Evolutionary conservation across 2,113 vertebrate genomes (phyloP).

Genomic region (Pollimyrus isidori): DNA sequence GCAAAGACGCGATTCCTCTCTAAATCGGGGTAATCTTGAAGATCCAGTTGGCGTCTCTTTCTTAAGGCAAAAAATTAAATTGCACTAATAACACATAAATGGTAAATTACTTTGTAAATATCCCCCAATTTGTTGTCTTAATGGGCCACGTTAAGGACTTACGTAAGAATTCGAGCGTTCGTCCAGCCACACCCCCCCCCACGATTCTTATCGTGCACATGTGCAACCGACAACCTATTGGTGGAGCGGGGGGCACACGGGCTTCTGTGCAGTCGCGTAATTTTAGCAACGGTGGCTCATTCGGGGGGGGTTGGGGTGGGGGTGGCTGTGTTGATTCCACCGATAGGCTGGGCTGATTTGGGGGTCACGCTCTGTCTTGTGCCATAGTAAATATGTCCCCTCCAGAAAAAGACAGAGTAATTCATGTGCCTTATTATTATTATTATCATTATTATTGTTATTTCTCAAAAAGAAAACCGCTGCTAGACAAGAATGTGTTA

Average conservation of each 20-base stretch:
- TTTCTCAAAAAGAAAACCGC: background rate
- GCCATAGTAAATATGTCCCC: slow-evolving; percentile 13
- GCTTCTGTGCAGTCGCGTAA: background rate
- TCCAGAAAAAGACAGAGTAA: background rate
- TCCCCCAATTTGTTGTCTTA: slow-evolving; percentile 52
- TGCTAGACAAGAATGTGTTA: background rate
- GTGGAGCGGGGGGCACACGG: background rate
- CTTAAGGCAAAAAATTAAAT: slow-evolving; percentile 40
- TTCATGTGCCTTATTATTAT: background rate
- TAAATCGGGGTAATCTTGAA: slow-evolving; percentile 25
- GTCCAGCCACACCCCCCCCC: slow-evolving; percentile 27
- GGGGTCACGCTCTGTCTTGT: background rate
- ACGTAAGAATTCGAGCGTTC: slow-evolving; percentile 43
- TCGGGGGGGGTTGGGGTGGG: background rate
- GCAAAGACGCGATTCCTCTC: background rate
- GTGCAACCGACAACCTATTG: slow-evolving; percentile 32
- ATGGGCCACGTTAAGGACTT: slow-evolving; percentile 52
- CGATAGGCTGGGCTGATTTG: background rate
- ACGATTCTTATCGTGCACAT: slow-evolving; percentile 51
- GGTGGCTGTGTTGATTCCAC: background rate
- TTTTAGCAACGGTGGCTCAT: background rate
- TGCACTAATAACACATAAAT: slow-evolving; percentile 55
- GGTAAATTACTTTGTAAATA: slow-evolving; percentile 55
- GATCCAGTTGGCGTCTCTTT: slow-evolving; percentile 29
- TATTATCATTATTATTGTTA: background rate